phyloP scores from a whole-genome alignment of 1,140 invertebrate species.

The Ctenoplectra terminalis region DNA sequence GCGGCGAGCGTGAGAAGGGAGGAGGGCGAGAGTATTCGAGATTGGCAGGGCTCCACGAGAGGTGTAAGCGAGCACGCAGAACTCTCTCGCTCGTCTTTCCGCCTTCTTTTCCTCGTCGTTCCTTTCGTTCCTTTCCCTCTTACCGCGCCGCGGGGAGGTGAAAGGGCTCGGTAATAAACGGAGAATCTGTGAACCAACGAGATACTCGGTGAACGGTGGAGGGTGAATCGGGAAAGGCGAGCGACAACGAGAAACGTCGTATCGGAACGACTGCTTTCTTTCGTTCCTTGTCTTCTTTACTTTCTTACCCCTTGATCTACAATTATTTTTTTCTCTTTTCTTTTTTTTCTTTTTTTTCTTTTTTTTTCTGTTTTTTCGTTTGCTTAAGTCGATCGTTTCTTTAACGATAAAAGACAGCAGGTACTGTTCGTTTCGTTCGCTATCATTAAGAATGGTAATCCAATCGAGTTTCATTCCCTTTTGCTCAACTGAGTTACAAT shows the following conservation, averaged over 20 bases:
- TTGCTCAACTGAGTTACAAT: not conserved
- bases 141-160: constrained; percentile 33
- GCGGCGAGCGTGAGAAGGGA: constrained; percentile 50
- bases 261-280: constrained; percentile 21
- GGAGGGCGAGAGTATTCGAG: constrained; percentile 42
- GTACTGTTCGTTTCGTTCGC: not conserved
- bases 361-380: not conserved
- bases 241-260: not conserved
- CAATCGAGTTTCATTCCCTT: too few species aligned
- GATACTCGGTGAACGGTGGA: constrained; percentile 14
- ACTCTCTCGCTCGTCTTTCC: constrained; percentile 30
- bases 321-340: too few species aligned
- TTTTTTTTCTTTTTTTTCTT: not conserved
- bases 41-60: constrained; percentile 61
- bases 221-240: constrained; percentile 1
- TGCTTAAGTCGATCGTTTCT: too few species aligned
- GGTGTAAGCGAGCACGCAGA: not conserved
- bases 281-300: constrained; percentile 1
- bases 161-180: constrained; percentile 32
- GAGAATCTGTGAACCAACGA: constrained; percentile 36
- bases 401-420: too few species aligned
- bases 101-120: not conserved
- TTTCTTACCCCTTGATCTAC: not conserved
- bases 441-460: too few species aligned
- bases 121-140: not conserved